Base-by-base conservation (phyloP, 2,113 vertebrate species). In the Onychostoma macrolepis region DNA sequence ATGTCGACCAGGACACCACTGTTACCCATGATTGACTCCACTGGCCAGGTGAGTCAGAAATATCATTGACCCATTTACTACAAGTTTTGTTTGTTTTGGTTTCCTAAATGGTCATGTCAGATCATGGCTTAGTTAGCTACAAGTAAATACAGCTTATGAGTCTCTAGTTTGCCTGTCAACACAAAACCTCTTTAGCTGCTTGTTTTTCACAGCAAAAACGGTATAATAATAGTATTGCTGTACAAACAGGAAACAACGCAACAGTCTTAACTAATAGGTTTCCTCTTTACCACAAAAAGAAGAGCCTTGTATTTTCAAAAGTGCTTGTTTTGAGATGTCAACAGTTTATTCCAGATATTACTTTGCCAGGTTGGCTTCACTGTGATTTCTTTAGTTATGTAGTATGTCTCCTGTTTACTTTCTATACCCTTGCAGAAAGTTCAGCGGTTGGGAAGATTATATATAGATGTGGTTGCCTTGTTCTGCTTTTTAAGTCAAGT, bases 1-100 rank as follows among this genome's bases (percentile, higher is more conserved):
- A 92, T 92, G 90, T 87, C 91, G 79, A 88, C 89, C 48, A 86
- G 89, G 87, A 89, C 85, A 50, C 90, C 88, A 50, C 61, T 89
- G 85, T 69, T 90, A 56, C 76, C 87, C 28, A 80, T 85, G 80
- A 88, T 84, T 85, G 90, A 91, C 28, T 82, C 90, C 72, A 75
- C 87, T 36, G 86, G 61, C 48, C 89, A 90, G 91, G 91, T 92
- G 85, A 90, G 87, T 43, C 24, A 2, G 5, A 6, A 65, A 48
- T 17, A 19, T 33, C 15, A 21, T 15, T 12, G 12, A 28, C 15
- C 30, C 30, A 36, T 69, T 9, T 36, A 36, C 7, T 69, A 28
- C 17, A 4, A 38, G 33, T 72, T 72, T 36, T 6, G 67, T 21
- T 71, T 36, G 53, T 28, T 67, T 71, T 9, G 30, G 1, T 38